Evolutionary conservation across 2,113 vertebrate genomes (phyloP).

Genomic region (Microcebus jonahi): DNA sequence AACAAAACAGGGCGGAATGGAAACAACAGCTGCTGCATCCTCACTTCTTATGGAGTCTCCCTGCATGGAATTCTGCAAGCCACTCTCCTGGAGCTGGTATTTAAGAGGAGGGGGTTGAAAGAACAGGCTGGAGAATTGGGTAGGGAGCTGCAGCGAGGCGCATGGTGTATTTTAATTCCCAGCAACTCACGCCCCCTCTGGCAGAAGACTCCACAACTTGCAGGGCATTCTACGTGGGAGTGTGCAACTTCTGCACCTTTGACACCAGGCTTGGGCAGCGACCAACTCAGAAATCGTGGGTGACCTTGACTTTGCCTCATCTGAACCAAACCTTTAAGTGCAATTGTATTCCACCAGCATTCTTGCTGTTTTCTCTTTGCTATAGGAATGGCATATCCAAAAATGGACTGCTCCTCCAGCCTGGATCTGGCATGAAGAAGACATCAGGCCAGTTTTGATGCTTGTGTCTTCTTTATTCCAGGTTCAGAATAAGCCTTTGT

Average conservation of each 20-base stretch:
- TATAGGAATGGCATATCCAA: not conserved
- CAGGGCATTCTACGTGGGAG: not conserved
- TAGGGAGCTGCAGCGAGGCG: not conserved
- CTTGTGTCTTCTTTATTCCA: not conserved
- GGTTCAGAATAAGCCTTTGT: not conserved
- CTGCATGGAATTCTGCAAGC: not conserved
- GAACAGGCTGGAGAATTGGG: not conserved
- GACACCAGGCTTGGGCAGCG: not conserved
- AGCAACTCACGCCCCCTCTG: not conserved
- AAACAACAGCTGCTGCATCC: not conserved
- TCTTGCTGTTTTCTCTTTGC: not conserved
- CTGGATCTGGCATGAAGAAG: not conserved
- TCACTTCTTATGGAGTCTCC: not conserved
- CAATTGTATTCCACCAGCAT: not conserved
- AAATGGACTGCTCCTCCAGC: not conserved
- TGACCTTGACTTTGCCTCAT: not conserved
- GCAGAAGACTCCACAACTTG: not conserved
- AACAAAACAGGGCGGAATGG: not conserved
- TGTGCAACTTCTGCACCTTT: not conserved
- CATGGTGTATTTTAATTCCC: not conserved
- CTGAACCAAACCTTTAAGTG: not conserved
- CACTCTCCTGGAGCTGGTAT: not conserved
- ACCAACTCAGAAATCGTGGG: not conserved
- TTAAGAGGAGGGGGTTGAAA: not conserved
- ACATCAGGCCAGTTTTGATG: not conserved